Evolutionary conservation across 1,140 invertebrate species (phyloP), one percentile per base, ranked within the genome.

Genomic region (Trichonephila inaurata): DNA sequence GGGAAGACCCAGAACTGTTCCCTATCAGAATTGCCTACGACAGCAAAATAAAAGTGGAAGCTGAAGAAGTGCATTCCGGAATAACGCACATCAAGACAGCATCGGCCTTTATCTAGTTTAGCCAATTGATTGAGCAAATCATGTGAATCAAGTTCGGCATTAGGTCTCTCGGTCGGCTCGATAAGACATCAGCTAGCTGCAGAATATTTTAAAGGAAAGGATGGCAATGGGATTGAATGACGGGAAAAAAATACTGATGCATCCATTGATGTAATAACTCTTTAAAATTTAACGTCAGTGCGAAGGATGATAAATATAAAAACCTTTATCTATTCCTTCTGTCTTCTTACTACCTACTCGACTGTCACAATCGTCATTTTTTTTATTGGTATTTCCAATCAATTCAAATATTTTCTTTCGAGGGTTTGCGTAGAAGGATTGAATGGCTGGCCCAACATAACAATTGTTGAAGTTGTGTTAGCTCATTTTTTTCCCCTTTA

Each of bases 1-100:
- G n/a, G 83, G 83, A 85, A 60, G 83, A 85, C 83, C 83, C 83
- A 60, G 44, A 33, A 77, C 72, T 60, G 83, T 85, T 85, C 83
- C 83, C 83, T 77, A 40, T 77, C 72, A 77, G 83, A 85, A 85
- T 85, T 85, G 83, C 83, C 83, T 85, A 58, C 58, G 83, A 85
- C 83, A 85, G 83, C 83, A 85, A 85, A 85, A 85, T 85, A 85
- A 58, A 61, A 61, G 83, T 24, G 33, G 83, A 60, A 61, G 33
- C 21, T 10, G 21, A 24, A 85, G 33, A 33, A 60, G 83, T 60
- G 83, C 83, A n/a, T 60, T 85, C 58, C 83, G 51, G 28, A 85
- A 60, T 85, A 77, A 77, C 28, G 72, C 72, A 77, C 72, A 77
- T 77, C 72, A 77, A 77, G 72, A 28, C 83, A 60, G 83, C 83